Evolutionary conservation across 1,140 invertebrate genomes (phyloP), one percentile per base, ranked within the genome.

Genomic region (Drosophila sechellia): DNA sequence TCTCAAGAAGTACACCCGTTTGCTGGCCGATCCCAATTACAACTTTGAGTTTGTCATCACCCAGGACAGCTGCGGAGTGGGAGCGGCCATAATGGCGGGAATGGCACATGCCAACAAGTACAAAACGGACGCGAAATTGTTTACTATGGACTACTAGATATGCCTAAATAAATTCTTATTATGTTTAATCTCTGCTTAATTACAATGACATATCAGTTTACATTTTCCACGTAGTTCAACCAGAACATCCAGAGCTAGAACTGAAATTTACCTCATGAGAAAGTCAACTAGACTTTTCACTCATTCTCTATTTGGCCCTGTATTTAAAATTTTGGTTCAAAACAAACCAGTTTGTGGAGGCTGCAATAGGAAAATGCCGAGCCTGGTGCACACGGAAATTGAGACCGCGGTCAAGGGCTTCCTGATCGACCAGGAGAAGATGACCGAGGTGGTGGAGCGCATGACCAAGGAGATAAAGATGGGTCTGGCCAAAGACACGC

Each of bases 401-500:
- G 66, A 52, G n/a, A 5, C 13, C 5, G 55, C 79, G n/a, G 76
- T 81, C 22, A 39, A 54, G 10, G 27, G 54, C 22, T 80, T 89
- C 8, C 3, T 54, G 0, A 11, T 87, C 5, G 45, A 11, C 35
- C 95, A 98, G 81, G 96, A 96, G 45, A 94, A 96, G 70, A 94
- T 98, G 31, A 91, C 93, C 45, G 94, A 96, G 90, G 94, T 99
- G 40, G 96, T 97, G 94, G 92, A 93, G 43, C 93, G 95, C 49
- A 94, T 99, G 74, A 92, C 95, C 61, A 93, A 95, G 4, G 96
- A 98, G 78, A 95, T 99, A 46, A 93, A 96, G 17, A 94, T 95
- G 81, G 98, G 98, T 40, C 93, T 99, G 12, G 93, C 94, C 1
- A 96, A 95, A 87, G 94, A 95, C 12, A 96, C 96, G 1, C 96